Base-by-base conservation (phyloP, 2,113 vertebrate genomes). In the Urocolius indicus region DNA sequence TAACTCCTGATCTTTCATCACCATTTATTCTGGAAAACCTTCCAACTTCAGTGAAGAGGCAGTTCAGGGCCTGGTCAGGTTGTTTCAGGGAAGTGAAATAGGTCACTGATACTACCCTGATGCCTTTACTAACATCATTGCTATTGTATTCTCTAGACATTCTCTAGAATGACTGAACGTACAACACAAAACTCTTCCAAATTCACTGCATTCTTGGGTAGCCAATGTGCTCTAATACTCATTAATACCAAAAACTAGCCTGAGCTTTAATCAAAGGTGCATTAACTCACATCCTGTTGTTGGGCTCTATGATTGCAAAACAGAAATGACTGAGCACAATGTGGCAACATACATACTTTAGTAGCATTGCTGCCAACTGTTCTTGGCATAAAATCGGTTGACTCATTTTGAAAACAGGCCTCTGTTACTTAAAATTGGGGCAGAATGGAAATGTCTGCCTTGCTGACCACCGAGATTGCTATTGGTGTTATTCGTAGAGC, bases 231-330 rank as follows among this genome's bases (percentile, higher is more conserved):
- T 73, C 52, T 80, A 68, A 79, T 73, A 30, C 23, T 84, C 67
- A 30, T 86, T 76, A 66, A 73, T 7, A 89, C 34, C 5, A 5
- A 89, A 94, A 96, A 76, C 49, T 79, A 93, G 73, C 51, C 80
- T 51, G 38, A 84, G 63, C 29, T 91, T 90, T 91, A 93, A 85
- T 79, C 87, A 94, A 86, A 96, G 90, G 90, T 96, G 57, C 66
- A 81, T 90, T 94, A 97, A 80, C 69, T 96, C 93, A 93, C 69
- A 96, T 96, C 96, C 96, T 95, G 95, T 95, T 90, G 46, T 95
- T 95, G 59, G 77, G 66, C 18, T 91, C 65, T 84, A 51, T 20
- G 80, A 94, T 92, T 96, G 86, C 92, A 90, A 92, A 96, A 96
- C 66, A 74, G 41, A 94, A 92, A 90, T 84, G 90, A 91, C 85